Conservation (phyloP, 2,113 vertebrate species). For the Bos indicus region DNA sequence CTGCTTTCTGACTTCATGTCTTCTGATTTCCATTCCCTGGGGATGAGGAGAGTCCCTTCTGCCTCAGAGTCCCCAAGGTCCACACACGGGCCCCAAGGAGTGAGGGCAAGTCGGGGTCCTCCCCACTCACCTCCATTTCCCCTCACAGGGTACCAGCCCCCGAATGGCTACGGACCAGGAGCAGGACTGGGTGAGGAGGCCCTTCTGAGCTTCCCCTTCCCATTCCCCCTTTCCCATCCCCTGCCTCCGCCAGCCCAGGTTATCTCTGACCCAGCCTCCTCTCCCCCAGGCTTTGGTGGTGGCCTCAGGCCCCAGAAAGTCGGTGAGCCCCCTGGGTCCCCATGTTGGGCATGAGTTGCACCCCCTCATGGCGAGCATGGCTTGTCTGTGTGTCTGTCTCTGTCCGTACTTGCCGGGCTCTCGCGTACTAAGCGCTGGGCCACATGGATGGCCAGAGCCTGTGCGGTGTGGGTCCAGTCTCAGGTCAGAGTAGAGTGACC, state of each 20-base stretch:
- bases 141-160: slow-evolving; percentile 19
- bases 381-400: background rate
- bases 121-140: background rate
- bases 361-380: background rate
- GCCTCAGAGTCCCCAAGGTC: background rate
- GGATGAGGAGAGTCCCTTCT: background rate
- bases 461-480: background rate
- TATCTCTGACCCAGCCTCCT: background rate
- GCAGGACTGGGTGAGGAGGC: background rate
- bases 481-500: background rate
- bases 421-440: background rate
- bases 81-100: background rate
- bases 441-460: background rate
- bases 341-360: background rate
- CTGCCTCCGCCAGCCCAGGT: background rate
- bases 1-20: background rate
- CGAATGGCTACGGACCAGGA: background rate
- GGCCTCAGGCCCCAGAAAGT: slow-evolving; percentile 56
- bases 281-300: slow-evolving; percentile 23
- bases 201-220: background rate
- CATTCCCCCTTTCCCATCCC: background rate
- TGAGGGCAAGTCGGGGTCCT: background rate
- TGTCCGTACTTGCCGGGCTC: background rate
- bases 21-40: background rate
- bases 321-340: slow-evolving; percentile 5